Conservation (phyloP, 1,140 invertebrate genomes). For the Theocolax elegans region DNA sequence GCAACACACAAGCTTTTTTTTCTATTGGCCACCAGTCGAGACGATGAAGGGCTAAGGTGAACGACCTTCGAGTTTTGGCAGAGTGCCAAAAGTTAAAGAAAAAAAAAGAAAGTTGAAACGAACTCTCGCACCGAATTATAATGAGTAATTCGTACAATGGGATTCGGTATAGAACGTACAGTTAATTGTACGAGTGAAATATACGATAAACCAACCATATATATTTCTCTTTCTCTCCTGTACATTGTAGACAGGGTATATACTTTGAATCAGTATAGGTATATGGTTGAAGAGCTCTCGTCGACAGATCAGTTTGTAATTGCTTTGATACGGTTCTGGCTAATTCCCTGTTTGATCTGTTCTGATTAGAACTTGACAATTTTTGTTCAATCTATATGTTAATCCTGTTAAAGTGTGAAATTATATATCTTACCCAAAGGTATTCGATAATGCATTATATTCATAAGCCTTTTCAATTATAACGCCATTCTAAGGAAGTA, state of each 20-base stretch:
- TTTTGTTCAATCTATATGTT: too few relatives aligned
- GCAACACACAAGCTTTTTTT: too few relatives aligned
- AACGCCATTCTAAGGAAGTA: too few relatives aligned
- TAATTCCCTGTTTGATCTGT: neutral
- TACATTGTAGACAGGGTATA: too few relatives aligned
- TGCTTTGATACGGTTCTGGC: neutral
- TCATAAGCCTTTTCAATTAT: too few relatives aligned
- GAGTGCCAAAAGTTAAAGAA: neutral
- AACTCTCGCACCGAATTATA: neutral
- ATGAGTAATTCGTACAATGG: slow-evolving; percentile 12
- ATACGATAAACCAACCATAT: too few relatives aligned
- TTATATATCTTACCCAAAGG: neutral
- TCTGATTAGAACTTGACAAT: neutral
- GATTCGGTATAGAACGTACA: neutral
- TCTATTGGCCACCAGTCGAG: too few relatives aligned
- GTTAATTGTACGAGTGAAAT: slow-evolving; percentile 16
- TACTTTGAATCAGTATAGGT: too few relatives aligned
- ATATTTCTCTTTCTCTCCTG: too few relatives aligned
- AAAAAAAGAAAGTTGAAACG: neutral
- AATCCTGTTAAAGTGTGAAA: too few relatives aligned
- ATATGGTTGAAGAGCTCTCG: neutral
- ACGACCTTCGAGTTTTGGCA: slow-evolving; percentile 5
- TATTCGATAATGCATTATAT: neutral
- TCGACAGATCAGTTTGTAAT: neutral
- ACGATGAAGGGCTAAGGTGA: neutral